Base-by-base conservation (phyloP, 2,113 vertebrate genomes). In the Antennarius striatus region DNA sequence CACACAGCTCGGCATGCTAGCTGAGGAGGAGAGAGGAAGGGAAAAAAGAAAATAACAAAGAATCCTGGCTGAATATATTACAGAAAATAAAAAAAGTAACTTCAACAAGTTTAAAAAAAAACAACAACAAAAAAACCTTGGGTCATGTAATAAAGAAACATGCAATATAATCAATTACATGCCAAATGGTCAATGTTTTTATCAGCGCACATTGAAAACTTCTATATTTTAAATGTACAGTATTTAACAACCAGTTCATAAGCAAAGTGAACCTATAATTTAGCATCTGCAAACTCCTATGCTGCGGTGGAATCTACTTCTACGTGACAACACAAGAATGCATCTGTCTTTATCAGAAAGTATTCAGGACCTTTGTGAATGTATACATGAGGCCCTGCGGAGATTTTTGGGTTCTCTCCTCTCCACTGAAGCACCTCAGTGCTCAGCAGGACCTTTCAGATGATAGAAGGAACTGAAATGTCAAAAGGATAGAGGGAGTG, bases 1-100 rank as follows among this genome's bases (percentile, higher is more conserved):
- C 89, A 88, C 76, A 56, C 84, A 82, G 79, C 85, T 81, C 78
- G 55, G 72, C 84, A 77, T 50, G 64, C 80, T 82, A 79, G 57
- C 67, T 72, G 60, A 71, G 75, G 77, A 77, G 67, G 71, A 57
- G 76, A 78, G 79, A 81, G 62, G 67, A 73, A 77, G 54, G 50
- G 63, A 56, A 40, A 65, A 39, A 54, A 39, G 17, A 13, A 28
- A 36, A 30, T 68, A 64, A 79, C 79, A 64, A 80, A 90, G 89
- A 90, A 86, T 88, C 80, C 73, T 81, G 68, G 72, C 85, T 82
- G 85, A 89, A 91, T 91, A 86, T 63, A 91, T 91, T 90, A 89
- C 53, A 40, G 66, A 70, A 63, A 81, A 88, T 86, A 79, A 86
- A 88, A 89, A 36, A 82, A 11, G 72, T 71, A 83, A 87, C 82